phyloP scores from a whole-genome alignment of 2,113 vertebrate species.

The Larimichthys polyactis region DNA sequence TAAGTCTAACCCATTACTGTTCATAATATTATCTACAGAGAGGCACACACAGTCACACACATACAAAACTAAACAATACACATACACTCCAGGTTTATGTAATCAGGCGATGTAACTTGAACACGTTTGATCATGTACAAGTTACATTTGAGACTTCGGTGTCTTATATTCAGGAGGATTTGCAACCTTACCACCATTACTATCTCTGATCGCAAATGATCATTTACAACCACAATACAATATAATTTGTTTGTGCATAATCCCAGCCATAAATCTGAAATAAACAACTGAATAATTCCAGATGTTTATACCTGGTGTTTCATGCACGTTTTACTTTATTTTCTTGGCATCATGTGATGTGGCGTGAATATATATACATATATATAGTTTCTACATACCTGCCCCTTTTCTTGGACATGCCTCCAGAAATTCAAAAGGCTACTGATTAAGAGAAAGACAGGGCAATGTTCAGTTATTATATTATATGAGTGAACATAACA shows the following conservation, averaged over 20 bases:
- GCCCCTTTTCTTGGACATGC: slow-evolving; percentile 89
- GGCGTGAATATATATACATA: not conserved
- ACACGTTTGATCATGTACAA: not conserved
- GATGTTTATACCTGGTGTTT: not conserved
- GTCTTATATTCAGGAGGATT: not conserved
- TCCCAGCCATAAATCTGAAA: not conserved
- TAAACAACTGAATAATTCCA: not conserved
- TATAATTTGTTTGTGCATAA: not conserved
- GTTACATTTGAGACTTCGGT: not conserved
- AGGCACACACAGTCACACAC: too few relatives aligned
- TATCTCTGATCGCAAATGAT: not conserved
- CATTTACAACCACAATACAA: not conserved
- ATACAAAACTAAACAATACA: too few relatives aligned
- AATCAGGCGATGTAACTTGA: not conserved
- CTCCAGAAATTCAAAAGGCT: slow-evolving; percentile 79
- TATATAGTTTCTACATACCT: slow-evolving; percentile 79
- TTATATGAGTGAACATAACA: slow-evolving; percentile 9
- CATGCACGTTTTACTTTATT: not conserved
- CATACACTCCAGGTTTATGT: not conserved
- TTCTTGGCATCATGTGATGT: not conserved
- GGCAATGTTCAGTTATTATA: slow-evolving; percentile 35
- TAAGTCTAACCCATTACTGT: too few relatives aligned
- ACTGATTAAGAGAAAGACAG: slow-evolving; percentile 56
- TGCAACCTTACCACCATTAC: not conserved
- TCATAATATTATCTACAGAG: too few relatives aligned